phyloP scores from a whole-genome alignment of 2,797 vertebrate genomes.

The Sciurus vulgaris region DNA sequence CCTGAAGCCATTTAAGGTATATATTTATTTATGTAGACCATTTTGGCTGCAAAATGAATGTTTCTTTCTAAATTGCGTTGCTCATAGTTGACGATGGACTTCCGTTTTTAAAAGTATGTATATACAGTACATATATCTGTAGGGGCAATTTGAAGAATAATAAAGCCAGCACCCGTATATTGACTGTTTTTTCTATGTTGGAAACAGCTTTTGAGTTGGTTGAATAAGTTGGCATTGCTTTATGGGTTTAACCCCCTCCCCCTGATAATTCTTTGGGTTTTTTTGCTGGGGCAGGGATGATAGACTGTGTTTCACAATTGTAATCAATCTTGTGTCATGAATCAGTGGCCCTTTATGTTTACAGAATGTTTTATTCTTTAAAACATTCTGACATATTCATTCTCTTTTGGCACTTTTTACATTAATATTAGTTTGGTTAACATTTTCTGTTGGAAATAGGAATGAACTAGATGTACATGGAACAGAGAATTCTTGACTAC shows the following conservation, averaged over 20 bases:
- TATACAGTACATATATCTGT: background rate
- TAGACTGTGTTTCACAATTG: background rate
- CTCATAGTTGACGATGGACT: background rate
- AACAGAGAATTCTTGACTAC: constrained; percentile 20
- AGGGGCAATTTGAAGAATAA: constrained; percentile 29
- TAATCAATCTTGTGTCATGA: background rate
- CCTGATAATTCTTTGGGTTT: background rate
- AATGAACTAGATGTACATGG: constrained; percentile 3
- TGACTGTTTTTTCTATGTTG: background rate
- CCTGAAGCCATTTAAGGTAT: background rate
- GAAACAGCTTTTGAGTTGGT: constrained; percentile 6
- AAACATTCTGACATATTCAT: background rate
- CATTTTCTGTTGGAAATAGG: constrained; percentile 37
- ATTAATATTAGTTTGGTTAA: constrained; percentile 37
- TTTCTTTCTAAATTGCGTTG: constrained; percentile 51
- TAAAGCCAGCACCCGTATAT: background rate
- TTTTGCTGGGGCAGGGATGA: background rate
- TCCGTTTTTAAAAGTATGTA: constrained; percentile 24
- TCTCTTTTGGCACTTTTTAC: constrained; percentile 16
- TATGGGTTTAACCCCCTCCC: background rate
- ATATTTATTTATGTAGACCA: constrained; percentile 25
- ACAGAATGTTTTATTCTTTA: constrained; percentile 41
- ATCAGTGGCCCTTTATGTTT: constrained; percentile 1
- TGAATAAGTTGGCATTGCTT: background rate
- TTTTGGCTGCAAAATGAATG: constrained; percentile 13